phyloP scores from a whole-genome alignment of 2,113 vertebrate species.

The Thalassarche chlororhynchos region DNA sequence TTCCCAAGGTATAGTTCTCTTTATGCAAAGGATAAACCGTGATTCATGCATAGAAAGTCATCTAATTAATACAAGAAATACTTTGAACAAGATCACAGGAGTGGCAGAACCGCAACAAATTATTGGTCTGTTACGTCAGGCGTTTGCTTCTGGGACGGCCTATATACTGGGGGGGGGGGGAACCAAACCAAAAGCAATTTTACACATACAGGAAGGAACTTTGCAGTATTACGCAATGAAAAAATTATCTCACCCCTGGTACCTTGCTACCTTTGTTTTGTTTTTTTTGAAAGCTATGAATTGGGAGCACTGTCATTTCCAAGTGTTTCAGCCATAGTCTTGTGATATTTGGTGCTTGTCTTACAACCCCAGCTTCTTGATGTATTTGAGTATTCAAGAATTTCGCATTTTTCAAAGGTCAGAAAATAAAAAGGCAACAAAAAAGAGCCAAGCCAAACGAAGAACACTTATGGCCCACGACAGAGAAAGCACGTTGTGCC shows the following conservation, averaged over 20 bases:
- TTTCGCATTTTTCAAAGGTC: not conserved
- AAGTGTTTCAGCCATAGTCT: not conserved
- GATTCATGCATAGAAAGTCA: constrained; percentile 35
- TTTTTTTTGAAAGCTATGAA: not conserved
- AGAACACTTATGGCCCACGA: fast-evolving
- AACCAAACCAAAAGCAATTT: not conserved
- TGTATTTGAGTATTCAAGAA: fast-evolving
- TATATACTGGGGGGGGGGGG: not conserved
- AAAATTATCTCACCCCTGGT: not conserved
- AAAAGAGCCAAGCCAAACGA: too few relatives aligned
- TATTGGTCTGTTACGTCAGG: not conserved
- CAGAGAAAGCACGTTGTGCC: fast-evolving
- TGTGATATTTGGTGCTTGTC: not conserved
- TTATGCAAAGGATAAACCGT: constrained; percentile 8
- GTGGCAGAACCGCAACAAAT: not conserved
- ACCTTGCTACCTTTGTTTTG: not conserved
- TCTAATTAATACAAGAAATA: constrained; percentile 43
- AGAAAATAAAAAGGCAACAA: too few relatives aligned
- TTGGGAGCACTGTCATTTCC: not conserved
- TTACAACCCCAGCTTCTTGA: too few relatives aligned
- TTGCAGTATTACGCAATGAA: not conserved
- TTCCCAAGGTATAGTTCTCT: not conserved
- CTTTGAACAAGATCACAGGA: constrained; percentile 44
- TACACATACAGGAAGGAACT: not conserved
- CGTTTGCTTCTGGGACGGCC: constrained; percentile 8